phyloP scores from a whole-genome alignment of 2,888 invertebrate genomes.

The Napeogenes inachia region DNA sequence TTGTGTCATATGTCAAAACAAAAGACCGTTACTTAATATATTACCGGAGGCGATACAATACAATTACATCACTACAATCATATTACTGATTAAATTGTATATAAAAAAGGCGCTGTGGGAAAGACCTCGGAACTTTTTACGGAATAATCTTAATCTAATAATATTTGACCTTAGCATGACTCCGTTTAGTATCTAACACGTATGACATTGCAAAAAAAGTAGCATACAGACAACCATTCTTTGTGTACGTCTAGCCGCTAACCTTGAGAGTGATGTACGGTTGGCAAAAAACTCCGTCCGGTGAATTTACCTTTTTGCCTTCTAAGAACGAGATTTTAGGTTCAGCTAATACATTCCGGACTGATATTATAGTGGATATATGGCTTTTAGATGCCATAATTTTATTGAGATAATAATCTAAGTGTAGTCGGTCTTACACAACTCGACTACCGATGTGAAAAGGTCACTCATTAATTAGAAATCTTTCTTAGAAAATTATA shows the following conservation, averaged over 20 bases:
- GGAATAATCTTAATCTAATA: slow-evolving; percentile 56
- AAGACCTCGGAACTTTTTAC: slow-evolving; percentile 7
- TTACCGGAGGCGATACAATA: slow-evolving; percentile 17
- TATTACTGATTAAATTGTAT: not conserved
- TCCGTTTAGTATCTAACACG: slow-evolving; percentile 49
- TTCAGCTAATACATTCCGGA: slow-evolving; percentile 63
- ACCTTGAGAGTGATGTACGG: slow-evolving; percentile 72
- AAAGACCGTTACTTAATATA: slow-evolving; percentile 17
- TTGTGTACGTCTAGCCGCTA: slow-evolving; percentile 70
- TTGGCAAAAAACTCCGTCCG: slow-evolving; percentile 62
- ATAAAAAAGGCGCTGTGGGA: not conserved
- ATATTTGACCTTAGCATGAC: slow-evolving; percentile 69
- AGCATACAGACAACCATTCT: slow-evolving; percentile 69
- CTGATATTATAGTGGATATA: slow-evolving; percentile 57
- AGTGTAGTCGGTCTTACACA: slow-evolving; percentile 44
- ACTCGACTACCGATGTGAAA: slow-evolving; percentile 35
- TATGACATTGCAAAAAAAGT: slow-evolving; percentile 72
- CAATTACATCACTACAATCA: slow-evolving; percentile 6
- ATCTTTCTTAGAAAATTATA: slow-evolving; percentile 40
- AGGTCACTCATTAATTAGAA: slow-evolving; percentile 47
- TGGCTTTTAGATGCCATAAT: slow-evolving; percentile 65
- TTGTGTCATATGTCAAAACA: not conserved
- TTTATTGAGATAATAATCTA: slow-evolving; percentile 61
- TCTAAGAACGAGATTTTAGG: slow-evolving; percentile 63
- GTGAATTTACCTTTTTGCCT: slow-evolving; percentile 76